Evolutionary conservation across 2,113 vertebrate species (phyloP), one percentile per base, ranked within the genome.

Genomic region (Gopherus evgoodei): DNA sequence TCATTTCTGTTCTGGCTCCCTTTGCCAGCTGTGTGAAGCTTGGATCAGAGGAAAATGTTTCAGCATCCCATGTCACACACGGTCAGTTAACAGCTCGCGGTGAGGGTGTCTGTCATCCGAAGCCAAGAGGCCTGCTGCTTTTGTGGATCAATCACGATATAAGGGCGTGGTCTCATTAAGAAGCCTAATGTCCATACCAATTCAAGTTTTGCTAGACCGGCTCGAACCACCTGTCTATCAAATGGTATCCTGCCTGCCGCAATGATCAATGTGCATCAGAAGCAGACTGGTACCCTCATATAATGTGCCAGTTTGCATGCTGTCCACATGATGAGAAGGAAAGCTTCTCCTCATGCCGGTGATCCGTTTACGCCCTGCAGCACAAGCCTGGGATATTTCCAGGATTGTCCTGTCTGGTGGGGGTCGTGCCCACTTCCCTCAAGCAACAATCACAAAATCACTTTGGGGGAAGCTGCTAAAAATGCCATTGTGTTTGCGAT

Each of bases 331-430:
- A 10, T 24, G 42, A 44, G 72, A 76, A 44, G 11, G 72, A 10
- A 76, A 42, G 11, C 25, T 38, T 38, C 21, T 22, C 38, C 4
- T 69, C 35, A 69, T 76, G 13, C 21, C 12, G 13, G 12, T 62
- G 59, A 62, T 62, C 59, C 5, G 5, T 62, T 35, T 35, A 35
- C 35, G 16, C 17, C 22, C 72, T 44, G 38, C 19, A 24, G 11
- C 42, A 76, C 22, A 13, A 25, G 72, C 84, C 54, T 79, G 54
- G 76, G 38, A 8, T 0, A 0, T 35, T 87, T 52, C 29, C 42
- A 42, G 81, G n/a, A 79, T 81, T 42, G 72, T 75, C 38, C 72
- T 75, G 38, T 44, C 8, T 76, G 72, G 38, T 11, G 14, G 38
- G 24, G 5, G 75, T 44, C 75, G 2, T 24, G 24, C 21, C 38